These are phyloP conservation scores for Saimiri boliviensis DNA, from an alignment of 2,113 vertebrate genomes.

Conservation along the genomic window DNA sequence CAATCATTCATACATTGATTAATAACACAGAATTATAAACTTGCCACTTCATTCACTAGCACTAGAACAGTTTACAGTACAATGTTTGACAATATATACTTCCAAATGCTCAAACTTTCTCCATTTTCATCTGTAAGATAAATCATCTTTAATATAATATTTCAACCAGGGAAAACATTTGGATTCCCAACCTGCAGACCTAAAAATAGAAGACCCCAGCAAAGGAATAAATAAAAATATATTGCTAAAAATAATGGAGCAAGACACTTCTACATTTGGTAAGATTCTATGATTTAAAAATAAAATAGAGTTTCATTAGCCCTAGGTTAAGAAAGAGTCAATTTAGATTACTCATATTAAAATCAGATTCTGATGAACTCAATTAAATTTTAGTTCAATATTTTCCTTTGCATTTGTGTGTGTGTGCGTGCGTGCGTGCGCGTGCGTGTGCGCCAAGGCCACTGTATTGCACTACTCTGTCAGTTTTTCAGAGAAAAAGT, in stretches of 20 bases:
- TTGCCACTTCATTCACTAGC: not conserved
- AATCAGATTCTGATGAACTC: not conserved
- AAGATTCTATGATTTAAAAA: not conserved
- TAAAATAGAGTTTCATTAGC: not conserved
- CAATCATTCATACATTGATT: not conserved
- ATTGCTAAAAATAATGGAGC: not conserved
- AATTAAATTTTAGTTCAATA: not conserved
- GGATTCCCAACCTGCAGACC: not conserved
- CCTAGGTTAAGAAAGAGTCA: not conserved
- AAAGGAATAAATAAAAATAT: not conserved
- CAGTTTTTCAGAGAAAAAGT: not conserved
- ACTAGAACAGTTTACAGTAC: not conserved
- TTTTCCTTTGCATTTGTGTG: not conserved
- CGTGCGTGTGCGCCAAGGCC: not conserved
- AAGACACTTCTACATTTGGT: not conserved
- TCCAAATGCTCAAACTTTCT: not conserved
- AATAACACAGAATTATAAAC: not conserved
- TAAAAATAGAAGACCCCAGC: not conserved
- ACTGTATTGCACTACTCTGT: not conserved
- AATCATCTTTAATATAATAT: not conserved
- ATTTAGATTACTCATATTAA: not conserved
- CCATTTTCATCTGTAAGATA: not conserved
- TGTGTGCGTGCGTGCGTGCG: too few relatives aligned
- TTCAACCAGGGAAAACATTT: not conserved
- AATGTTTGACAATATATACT: not conserved